Evolutionary conservation across 53 echinoderm and acorn worm species (phyloP).

Genomic region (Holothuria scabra): DNA sequence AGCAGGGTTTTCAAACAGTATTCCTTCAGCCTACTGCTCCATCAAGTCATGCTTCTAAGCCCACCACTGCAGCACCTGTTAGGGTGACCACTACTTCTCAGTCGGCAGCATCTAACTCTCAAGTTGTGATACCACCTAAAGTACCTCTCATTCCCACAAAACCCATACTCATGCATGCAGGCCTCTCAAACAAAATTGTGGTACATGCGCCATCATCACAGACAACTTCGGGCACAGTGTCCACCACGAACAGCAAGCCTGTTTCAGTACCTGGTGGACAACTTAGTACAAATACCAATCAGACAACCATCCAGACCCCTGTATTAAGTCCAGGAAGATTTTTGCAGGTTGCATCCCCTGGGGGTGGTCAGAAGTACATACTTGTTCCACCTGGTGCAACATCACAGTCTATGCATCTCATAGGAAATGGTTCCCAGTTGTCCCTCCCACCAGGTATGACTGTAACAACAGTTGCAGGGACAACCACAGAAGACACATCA

Average conservation of each 20-base stretch:
- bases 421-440: constrained; percentile 22
- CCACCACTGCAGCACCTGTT: not conserved
- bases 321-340: constrained; percentile 30
- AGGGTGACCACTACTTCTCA: constrained; percentile 6
- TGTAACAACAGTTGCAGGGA: constrained; percentile 53
- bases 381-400: constrained; percentile 49
- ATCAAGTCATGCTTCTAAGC: not conserved
- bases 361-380: constrained; percentile 61
- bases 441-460: constrained; percentile 37
- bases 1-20: constrained; percentile 37
- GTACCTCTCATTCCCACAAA: constrained; percentile 42
- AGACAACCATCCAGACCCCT: constrained; percentile 3
- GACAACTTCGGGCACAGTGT: not conserved
- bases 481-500: constrained; percentile 43
- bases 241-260: constrained; percentile 3
- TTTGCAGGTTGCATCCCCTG: constrained; percentile 33
- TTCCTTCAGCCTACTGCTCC: constrained; percentile 29
- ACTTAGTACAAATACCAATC: constrained; percentile 7
- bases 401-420: constrained; percentile 31
- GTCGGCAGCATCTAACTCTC: constrained; percentile 5
- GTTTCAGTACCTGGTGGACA: constrained; percentile 19
- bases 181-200: constrained; percentile 82
- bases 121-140: not conserved
- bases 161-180: constrained; percentile 74
- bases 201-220: constrained; percentile 72